Evolutionary conservation across 2,797 vertebrate genomes (phyloP).

Genomic region (Helicolenus hilgendorfi): DNA sequence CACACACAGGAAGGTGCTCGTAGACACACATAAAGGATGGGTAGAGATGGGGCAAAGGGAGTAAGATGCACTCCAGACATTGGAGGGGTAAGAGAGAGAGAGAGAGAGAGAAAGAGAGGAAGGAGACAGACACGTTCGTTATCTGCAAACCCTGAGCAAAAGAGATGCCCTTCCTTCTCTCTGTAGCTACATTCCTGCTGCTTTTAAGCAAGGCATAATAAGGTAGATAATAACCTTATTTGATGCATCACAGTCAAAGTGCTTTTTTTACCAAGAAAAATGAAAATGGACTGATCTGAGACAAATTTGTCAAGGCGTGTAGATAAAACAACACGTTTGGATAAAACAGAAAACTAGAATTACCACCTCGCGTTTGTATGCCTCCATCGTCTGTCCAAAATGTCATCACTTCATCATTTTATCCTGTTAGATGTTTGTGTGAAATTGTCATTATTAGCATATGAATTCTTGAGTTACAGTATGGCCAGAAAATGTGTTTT

Average conservation of each 20-base stretch:
- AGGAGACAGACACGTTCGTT: not conserved
- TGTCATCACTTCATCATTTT: not conserved
- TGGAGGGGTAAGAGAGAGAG: not conserved
- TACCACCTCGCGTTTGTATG: no score
- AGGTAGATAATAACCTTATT: not conserved
- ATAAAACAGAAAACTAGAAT: no score
- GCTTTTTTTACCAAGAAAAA: not conserved
- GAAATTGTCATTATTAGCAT: no score
- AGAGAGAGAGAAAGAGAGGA: not conserved
- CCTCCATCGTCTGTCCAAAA: no score
- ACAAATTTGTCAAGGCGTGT: not conserved
- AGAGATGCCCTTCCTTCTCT: not conserved
- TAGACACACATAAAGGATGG: slow-evolving; percentile 18
- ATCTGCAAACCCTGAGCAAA: slow-evolving; percentile 3
- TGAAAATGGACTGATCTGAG: not conserved
- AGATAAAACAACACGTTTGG: not conserved
- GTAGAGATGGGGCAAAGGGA: not conserved
- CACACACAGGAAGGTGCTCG: slow-evolving; percentile 2
- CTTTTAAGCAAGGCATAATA: not conserved
- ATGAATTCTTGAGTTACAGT: no score
- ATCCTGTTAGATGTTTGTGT: no score
- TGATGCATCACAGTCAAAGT: not conserved
- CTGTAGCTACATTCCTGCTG: not conserved
- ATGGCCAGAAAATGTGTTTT: no score
- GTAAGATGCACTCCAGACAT: not conserved